phyloP scores from a whole-genome alignment of 2,888 invertebrate genomes.

The Campaea margaritaria region DNA sequence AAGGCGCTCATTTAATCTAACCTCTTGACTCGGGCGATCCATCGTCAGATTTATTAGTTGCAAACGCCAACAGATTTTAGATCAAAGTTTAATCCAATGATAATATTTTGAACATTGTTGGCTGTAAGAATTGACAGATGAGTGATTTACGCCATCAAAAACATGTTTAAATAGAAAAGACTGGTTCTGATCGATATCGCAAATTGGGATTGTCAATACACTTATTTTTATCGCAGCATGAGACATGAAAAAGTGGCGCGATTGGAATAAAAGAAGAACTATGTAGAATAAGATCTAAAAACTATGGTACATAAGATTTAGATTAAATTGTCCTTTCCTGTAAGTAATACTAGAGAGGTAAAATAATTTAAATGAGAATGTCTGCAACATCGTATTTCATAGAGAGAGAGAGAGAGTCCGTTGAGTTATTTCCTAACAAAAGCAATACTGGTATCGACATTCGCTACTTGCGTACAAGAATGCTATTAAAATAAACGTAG shows the following conservation, averaged over 20 bases:
- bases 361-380: conserved; percentile 1
- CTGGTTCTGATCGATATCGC: too few relatives aligned
- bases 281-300: too few relatives aligned
- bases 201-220: too few relatives aligned
- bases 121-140: too few relatives aligned
- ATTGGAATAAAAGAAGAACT: too few relatives aligned
- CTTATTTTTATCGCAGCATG: too few relatives aligned
- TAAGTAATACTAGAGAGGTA: not conserved
- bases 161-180: too few relatives aligned
- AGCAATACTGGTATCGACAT: conserved; percentile 23
- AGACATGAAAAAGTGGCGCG: too few relatives aligned
- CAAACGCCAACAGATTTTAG: conserved; percentile 1
- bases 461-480: conserved; percentile 12
- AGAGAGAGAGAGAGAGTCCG: not conserved
- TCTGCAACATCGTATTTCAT: conserved; percentile 1
- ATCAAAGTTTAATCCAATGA: not conserved
- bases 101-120: too few relatives aligned
- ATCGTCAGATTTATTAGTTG: conserved; percentile 17
- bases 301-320: too few relatives aligned
- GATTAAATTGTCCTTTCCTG: not conserved
- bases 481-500: conserved; percentile 30
- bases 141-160: too few relatives aligned
- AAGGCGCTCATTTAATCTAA: conserved; percentile 32
- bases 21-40: conserved; percentile 11
- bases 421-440: conserved; percentile 4